Evolutionary conservation across 2,113 vertebrate species (phyloP), one percentile per base, ranked within the genome.

Genomic region (Salvator merianae): DNA sequence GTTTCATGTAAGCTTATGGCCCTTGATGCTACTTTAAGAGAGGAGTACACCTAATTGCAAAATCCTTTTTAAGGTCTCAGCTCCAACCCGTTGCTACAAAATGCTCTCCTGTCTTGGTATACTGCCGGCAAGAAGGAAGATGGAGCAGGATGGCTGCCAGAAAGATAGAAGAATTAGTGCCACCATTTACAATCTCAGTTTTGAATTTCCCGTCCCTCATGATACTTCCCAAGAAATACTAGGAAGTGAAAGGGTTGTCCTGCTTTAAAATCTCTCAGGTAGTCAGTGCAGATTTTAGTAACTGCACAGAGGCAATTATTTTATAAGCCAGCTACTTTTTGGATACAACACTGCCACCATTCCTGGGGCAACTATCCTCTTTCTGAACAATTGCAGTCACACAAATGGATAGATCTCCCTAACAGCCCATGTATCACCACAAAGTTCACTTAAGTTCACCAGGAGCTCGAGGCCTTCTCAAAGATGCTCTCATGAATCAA

Each of bases 111-210:
- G n/a, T n/a, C n/a, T n/a, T n/a, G n/a, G n/a, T n/a, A n/a, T n/a
- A n/a, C n/a, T n/a, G n/a, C n/a, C n/a, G n/a, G n/a, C n/a, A n/a
- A n/a, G n/a, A n/a, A n/a, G n/a, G n/a, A n/a, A n/a, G n/a, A n/a
- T n/a, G n/a, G n/a, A n/a, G n/a, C n/a, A n/a, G n/a, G n/a, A n/a
- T n/a, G n/a, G n/a, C n/a, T n/a, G n/a, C n/a, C n/a, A n/a, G n/a
- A n/a, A n/a, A n/a, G n/a, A n/a, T n/a, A n/a, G n/a, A n/a, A n/a
- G n/a, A n/a, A n/a, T n/a, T n/a, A n/a, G n/a, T n/a, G 43, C 43
- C 84, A 90, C 88, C 66, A 55, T 76, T 66, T 8, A 83, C 36
- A 47, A 16, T 7, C 16, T 40, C 30, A 68, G 63, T 68, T 79
- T 16, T 47, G 43, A 47, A 9, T 47, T 47, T 47, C 6, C 10